phyloP scores from a whole-genome alignment of 1,140 invertebrate species.

The Lanistes nyassanus region DNA sequence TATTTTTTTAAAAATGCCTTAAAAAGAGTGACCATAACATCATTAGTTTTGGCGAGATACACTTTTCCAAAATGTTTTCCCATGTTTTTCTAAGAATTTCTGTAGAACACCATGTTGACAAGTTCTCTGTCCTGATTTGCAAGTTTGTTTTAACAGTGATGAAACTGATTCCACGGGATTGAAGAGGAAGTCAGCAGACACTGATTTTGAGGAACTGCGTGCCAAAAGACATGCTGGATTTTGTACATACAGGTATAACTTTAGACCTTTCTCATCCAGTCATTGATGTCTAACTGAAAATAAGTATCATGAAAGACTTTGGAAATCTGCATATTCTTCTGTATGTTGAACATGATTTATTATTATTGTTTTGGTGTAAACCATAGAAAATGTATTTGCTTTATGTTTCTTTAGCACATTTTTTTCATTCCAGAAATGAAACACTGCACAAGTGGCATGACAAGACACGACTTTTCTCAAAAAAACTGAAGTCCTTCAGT shows the following conservation, averaged over 20 bases:
- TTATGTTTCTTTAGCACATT: not conserved
- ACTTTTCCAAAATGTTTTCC: too few species aligned
- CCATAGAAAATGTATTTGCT: not conserved
- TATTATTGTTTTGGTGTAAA: not conserved
- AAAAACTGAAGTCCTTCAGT: constrained; percentile 71
- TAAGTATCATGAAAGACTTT: not conserved
- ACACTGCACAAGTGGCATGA: constrained; percentile 91
- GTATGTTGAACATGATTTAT: not conserved
- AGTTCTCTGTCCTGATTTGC: too few species aligned
- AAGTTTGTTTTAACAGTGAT: too few species aligned
- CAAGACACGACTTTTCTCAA: constrained; percentile 78
- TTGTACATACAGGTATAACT: constrained; percentile 77
- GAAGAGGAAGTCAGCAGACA: constrained; percentile 73
- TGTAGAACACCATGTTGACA: too few species aligned
- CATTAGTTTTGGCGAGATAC: too few species aligned
- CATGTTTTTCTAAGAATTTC: too few species aligned
- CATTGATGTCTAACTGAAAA: not conserved
- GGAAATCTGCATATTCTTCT: not conserved
- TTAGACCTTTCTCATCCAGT: not conserved
- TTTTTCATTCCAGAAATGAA: constrained; percentile 49
- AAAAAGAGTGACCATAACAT: too few species aligned
- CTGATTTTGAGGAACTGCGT: constrained; percentile 75
- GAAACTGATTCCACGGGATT: constrained; percentile 49
- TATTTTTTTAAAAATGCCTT: too few species aligned
- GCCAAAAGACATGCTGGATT: constrained; percentile 75